Evolutionary conservation across 2,797 vertebrate genomes (phyloP), one percentile per base, ranked within the genome.

Genomic region (Sphenodon punctatus): DNA sequence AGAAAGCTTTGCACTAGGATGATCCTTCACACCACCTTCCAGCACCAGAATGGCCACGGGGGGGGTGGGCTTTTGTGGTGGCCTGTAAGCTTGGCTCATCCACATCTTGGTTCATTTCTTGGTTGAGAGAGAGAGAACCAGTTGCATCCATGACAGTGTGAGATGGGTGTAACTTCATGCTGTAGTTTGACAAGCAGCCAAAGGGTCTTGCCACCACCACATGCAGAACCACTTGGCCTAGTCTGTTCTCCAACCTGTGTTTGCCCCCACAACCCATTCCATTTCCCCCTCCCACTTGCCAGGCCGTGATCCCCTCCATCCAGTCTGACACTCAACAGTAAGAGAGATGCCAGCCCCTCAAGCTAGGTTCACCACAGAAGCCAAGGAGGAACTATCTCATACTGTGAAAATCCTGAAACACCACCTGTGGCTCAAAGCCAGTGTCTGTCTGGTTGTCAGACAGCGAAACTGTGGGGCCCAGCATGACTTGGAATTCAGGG

Each of bases 1-100:
- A 2, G 13, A 22, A 88, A 87, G 81, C 27, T 89, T 90, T 92
- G 93, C 92, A 93, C 92, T 87, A 80, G 75, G 72, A 92, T 85
- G 82, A 82, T 46, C 75, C 1, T 48, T 67, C 88, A 3, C 2
- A 34, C 80, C 68, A 83, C 79, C 75, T 53, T 23, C 58, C 4
- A 7, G 27, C 82, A 1, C 39, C 58, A 58, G 49, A 59, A 63
- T 22, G 63, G 30, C 49, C 17, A 27, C 53, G 3, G 80, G 74
- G 70, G 68, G 30, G 0, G 5, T 82, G 12, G 7, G 3, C 59
- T 45, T 23, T 41, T 67, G 73, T 79, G 20, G 0, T 1, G 43
- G 58, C 38, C 58, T 0, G 46, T 83, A 7, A 1, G 39, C 8
- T 1, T 2, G 72, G 58, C 23, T 56, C 2, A 22, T 48, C 8